A percentile compares a stretch with the other conserved stretches of the same genome.
These are phyloP conservation scores for Argyrosomus regius DNA, from an alignment of 2,797 vertebrate genomes.

Conservation along the genomic window DNA sequence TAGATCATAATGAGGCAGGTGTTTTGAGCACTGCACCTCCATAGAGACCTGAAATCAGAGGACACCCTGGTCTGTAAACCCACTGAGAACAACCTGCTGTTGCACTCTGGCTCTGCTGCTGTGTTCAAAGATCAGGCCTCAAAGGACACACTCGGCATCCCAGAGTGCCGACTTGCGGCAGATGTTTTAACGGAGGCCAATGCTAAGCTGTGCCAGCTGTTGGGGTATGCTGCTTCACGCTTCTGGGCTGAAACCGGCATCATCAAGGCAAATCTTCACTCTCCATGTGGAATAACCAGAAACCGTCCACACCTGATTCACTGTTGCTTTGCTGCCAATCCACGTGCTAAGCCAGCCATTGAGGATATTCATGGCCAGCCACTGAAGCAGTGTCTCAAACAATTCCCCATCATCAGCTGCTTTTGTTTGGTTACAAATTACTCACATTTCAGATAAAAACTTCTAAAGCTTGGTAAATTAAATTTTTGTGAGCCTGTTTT, in stretches of 20 bases:
- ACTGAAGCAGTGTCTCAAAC: conserved; percentile 58
- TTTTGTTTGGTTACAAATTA: conserved; percentile 37
- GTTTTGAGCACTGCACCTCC: conserved; percentile 70
- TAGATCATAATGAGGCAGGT: conserved; percentile 66
- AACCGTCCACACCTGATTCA: conserved; percentile 79
- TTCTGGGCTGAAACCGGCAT: conserved; percentile 75
- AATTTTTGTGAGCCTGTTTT: background rate
- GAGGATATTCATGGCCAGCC: conserved; percentile 67
- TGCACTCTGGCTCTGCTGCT: conserved; percentile 77
- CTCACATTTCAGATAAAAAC: conserved; percentile 29
- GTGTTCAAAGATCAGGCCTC: conserved; percentile 75
- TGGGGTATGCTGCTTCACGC: conserved; percentile 72
- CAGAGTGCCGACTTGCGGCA: conserved; percentile 72
- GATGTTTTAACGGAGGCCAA: conserved; percentile 73
- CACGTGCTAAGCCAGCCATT: conserved; percentile 67
- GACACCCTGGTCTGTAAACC: conserved; percentile 76
- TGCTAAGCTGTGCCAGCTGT: conserved; percentile 72
- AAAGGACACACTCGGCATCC: conserved; percentile 74
- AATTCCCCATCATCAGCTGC: conserved; percentile 28
- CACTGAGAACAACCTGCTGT: conserved; percentile 72
- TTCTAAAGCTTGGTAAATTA: conserved; percentile 15
- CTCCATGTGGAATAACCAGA: conserved; percentile 72
- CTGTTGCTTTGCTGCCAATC: conserved; percentile 70
- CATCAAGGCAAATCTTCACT: conserved; percentile 67
- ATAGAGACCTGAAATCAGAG: conserved; percentile 77